Base-by-base conservation (phyloP, 1,140 invertebrate genomes). In the Lysiphlebus fabarum region DNA sequence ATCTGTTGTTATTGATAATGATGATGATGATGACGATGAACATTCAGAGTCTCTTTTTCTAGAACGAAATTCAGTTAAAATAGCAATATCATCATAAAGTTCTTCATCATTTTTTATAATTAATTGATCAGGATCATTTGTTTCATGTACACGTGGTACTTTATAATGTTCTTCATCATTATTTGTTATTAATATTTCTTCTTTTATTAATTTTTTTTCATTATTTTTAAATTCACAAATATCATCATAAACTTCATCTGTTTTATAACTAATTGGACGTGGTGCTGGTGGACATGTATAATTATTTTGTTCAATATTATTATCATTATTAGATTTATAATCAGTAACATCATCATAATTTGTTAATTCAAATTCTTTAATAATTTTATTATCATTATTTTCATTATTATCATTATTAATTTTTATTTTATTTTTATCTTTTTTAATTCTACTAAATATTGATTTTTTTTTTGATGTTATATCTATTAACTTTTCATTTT, bases 61-160 rank as follows among this genome's bases (percentile, higher is more conserved):
- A 2, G 66, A 56, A 0, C 62, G 68, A 38, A 72, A 74, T 1
- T 70, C 65, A 7, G 51, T 62, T 1, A 68, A 65, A 36, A 76
- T 57, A 7, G 70, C 67, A 2, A 76, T 65, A 38, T 76, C 74
- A 53, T 75, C 73, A 41, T 76, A 76, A 1, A 73, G 38, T 12
- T 69, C 63, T 17, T 76, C 70, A 17, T 61, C 43, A 41, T 43
- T 44, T 9, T 34, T 34, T 48, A 36, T 7, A 63, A 34, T 4
- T 41, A 41, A 34, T 45, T 17, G 14, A 64, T 49, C 40, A 14
- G 58, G 53, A 11, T 67, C 53, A n/a, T 53, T 63, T 49, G 55
- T 26, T 37, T 49, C 41, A 17, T 61, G 56, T 26, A n/a, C n/a
- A 11, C 61, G 67, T 4, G 74, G 74, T 7, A 56, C 67, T 53